phyloP scores from a whole-genome alignment of 2,888 invertebrate species.

The Gibbula magus region DNA sequence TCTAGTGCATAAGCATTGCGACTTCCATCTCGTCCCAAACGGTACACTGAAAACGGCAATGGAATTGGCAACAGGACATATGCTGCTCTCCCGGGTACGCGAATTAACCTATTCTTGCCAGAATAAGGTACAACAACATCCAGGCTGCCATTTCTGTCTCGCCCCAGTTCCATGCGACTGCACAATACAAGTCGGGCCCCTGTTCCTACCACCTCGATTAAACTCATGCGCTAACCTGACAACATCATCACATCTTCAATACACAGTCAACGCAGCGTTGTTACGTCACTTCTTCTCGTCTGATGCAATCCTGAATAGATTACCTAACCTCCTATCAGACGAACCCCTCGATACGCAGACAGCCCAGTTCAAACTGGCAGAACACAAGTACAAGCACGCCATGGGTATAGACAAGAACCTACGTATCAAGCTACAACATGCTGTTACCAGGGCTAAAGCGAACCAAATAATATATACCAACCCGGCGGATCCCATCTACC shows the following conservation, averaged over 20 bases:
- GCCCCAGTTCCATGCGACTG: background rate
- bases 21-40: too few relatives aligned
- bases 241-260: background rate
- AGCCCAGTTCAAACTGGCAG: background rate
- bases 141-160: too few relatives aligned
- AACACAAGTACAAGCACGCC: background rate
- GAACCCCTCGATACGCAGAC: background rate
- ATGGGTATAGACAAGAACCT: background rate
- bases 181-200: background rate
- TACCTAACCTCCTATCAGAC: background rate
- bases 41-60: too few relatives aligned
- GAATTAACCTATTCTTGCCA: too few relatives aligned
- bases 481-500: background rate
- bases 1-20: too few relatives aligned
- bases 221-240: background rate
- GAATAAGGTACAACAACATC: too few relatives aligned
- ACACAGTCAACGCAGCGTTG: background rate
- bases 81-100: too few relatives aligned
- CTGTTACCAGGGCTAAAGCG: background rate
- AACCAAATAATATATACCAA: background rate
- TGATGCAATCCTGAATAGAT: too few relatives aligned
- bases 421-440: background rate
- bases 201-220: background rate
- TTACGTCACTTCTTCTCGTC: background rate
- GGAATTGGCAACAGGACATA: too few relatives aligned